A percentile compares a stretch with the other conserved stretches of the same genome.
These are phyloP conservation scores for Kryptopterus vitreolus DNA, from an alignment of 2,797 vertebrate genomes.

Conservation along the genomic window DNA sequence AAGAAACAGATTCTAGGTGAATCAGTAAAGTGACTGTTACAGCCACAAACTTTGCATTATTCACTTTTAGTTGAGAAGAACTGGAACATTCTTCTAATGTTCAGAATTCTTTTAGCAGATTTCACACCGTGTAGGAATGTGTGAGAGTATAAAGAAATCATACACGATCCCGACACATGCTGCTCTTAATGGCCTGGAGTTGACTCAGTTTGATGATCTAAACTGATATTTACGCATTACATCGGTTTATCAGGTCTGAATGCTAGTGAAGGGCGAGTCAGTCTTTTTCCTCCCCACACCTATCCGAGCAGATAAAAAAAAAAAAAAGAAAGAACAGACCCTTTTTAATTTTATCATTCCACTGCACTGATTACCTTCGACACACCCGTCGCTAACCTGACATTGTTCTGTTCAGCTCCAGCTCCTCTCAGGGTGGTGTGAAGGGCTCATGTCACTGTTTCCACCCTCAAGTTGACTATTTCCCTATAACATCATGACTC, in stretches of 20 bases:
- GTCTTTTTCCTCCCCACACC: not conserved
- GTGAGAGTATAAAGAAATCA: not conserved
- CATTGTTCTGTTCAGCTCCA: not conserved
- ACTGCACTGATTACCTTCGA: not conserved
- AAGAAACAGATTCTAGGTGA: not conserved
- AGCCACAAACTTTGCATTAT: not conserved
- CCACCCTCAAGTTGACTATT: no score
- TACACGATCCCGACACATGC: not conserved
- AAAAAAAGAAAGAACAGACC: not conserved
- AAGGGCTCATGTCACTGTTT: no score
- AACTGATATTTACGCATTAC: not conserved
- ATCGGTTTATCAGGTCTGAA: not conserved
- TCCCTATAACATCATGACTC: no score
- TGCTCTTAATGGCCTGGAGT: not conserved
- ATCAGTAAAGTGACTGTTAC: not conserved
- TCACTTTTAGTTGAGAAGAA: no score
- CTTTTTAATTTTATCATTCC: not conserved
- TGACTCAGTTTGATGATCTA: not conserved
- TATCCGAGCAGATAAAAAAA: not conserved
- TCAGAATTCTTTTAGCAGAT: not conserved
- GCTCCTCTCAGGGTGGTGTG: no score
- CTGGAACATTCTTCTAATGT: not conserved
- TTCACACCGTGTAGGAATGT: not conserved
- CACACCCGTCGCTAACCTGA: not conserved
- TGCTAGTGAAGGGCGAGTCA: not conserved